These are phyloP conservation scores for Dermolepida albohirtum DNA, from an alignment of 2,888 invertebrate species.

Conservation along the genomic window DNA sequence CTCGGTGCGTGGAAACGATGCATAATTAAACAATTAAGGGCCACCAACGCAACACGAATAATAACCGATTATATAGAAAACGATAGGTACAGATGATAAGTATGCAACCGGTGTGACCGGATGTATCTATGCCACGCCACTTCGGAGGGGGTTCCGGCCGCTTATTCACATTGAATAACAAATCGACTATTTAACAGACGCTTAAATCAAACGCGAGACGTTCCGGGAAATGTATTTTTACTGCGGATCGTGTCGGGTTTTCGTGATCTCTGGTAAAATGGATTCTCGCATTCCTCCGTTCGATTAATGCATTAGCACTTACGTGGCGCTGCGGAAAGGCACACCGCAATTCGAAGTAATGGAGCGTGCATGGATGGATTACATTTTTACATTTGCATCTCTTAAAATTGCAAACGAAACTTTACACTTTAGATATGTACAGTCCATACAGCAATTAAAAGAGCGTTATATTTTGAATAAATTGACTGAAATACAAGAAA, in stretches of 20 bases:
- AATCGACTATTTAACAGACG: conserved; percentile 25
- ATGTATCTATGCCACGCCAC: conserved; percentile 41
- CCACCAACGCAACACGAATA: conserved; percentile 34
- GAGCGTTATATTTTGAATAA: too few relatives aligned
- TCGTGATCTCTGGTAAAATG: too few relatives aligned
- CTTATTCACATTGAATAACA: conserved; percentile 44
- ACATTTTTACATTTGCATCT: too few relatives aligned
- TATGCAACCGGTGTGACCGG: conserved; percentile 44
- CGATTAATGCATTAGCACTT: too few relatives aligned
- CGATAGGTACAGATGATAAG: conserved; percentile 42
- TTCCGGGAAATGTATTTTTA: conserved; percentile 19
- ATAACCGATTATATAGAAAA: conserved; percentile 44
- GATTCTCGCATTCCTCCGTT: too few relatives aligned
- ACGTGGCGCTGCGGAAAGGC: too few relatives aligned
- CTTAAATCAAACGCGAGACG: conserved; percentile 4
- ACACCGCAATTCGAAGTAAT: too few relatives aligned
- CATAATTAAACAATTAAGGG: conserved; percentile 41
- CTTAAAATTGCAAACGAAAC: too few relatives aligned
- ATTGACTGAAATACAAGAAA: too few relatives aligned
- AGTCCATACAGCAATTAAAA: too few relatives aligned
- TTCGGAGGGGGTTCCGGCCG: conserved; percentile 44
- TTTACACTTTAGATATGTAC: too few relatives aligned
- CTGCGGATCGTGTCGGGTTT: conserved; percentile 6
- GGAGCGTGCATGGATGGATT: too few relatives aligned
- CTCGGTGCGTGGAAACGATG: conserved; percentile 5